These are phyloP conservation scores for Galerucella pusilla DNA, from an alignment of 2,888 invertebrate species.

Conservation along the genomic window DNA sequence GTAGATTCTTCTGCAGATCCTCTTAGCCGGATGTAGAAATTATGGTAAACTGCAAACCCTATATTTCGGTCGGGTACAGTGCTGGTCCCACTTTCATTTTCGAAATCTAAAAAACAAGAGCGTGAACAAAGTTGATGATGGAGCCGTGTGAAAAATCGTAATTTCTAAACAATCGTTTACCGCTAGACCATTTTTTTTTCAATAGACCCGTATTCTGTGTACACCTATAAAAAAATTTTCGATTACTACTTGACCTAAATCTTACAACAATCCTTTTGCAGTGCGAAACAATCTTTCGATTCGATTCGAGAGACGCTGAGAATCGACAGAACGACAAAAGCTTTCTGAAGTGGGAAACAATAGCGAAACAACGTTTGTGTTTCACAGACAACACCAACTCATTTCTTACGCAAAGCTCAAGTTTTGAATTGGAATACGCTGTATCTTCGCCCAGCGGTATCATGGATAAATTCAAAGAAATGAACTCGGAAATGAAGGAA, in stretches of 20 bases:
- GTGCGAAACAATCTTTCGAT: slow-evolving; percentile 19
- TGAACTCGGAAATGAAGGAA: not conserved
- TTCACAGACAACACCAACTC: slow-evolving; percentile 23
- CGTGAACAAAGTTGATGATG: too few species aligned
- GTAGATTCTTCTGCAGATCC: too few species aligned
- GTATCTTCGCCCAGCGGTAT: slow-evolving; percentile 29
- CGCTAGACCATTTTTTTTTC: not conserved
- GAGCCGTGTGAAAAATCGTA: too few species aligned
- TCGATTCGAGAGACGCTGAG: slow-evolving; percentile 10
- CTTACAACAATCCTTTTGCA: not conserved
- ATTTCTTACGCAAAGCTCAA: slow-evolving; percentile 32
- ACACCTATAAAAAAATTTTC: not conserved
- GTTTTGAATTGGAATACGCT: slow-evolving; percentile 25
- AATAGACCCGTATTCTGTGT: not conserved
- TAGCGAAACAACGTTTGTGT: slow-evolving; percentile 32
- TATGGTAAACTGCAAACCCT: too few species aligned
- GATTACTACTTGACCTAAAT: slow-evolving; percentile 16
- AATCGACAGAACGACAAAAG: slow-evolving; percentile 32
- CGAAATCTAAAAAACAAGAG: too few species aligned
- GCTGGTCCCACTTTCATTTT: too few species aligned
- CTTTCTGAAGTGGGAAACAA: slow-evolving; percentile 33
- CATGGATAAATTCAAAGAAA: not conserved
- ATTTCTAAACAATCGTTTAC: too few species aligned
- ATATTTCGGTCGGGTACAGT: too few species aligned
- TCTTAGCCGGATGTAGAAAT: too few species aligned